phyloP scores from a whole-genome alignment of 2,888 invertebrate genomes.

The Gasteruption jaculator region DNA sequence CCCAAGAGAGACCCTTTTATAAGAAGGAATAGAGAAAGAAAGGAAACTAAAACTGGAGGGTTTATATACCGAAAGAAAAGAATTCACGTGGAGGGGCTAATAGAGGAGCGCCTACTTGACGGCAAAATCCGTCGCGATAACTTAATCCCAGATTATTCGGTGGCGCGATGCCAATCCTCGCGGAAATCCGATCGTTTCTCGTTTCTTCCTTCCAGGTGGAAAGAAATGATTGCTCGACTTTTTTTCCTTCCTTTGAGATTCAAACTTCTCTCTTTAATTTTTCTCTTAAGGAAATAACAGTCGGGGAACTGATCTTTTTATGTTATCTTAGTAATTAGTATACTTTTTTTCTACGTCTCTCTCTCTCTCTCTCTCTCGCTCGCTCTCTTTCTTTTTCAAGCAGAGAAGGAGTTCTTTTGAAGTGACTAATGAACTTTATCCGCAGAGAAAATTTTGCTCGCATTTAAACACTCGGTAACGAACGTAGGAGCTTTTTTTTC shows the following conservation, averaged over 20 bases:
- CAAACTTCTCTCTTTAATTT: too few species aligned
- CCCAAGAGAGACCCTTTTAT: conserved; percentile 6
- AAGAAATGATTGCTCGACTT: too few species aligned
- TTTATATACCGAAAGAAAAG: background rate
- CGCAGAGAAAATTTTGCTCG: too few species aligned
- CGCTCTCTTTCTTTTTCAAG: background rate
- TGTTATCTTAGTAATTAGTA: too few species aligned
- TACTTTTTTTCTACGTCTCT: conserved; percentile 13
- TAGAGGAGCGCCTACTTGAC: conserved; percentile 34
- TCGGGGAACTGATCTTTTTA: too few species aligned
- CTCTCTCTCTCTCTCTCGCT: background rate
- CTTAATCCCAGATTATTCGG: conserved; percentile 37
- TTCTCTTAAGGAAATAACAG: too few species aligned
- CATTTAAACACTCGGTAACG: too few species aligned
- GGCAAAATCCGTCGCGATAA: conserved; percentile 42
- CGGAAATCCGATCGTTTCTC: conserved; percentile 32
- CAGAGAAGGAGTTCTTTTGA: background rate
- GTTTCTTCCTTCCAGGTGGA: conserved; percentile 13
- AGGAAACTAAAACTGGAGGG: conserved; percentile 4
- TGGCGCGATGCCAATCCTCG: conserved; percentile 26
- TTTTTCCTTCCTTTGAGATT: too few species aligned
- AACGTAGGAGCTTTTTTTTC: too few species aligned
- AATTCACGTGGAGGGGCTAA: conserved; percentile 1
- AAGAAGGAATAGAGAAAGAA: conserved; percentile 4
- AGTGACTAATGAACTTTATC: too few species aligned